Conservation (phyloP, 2,113 vertebrate species). For the Mionectes macconnelli region DNA sequence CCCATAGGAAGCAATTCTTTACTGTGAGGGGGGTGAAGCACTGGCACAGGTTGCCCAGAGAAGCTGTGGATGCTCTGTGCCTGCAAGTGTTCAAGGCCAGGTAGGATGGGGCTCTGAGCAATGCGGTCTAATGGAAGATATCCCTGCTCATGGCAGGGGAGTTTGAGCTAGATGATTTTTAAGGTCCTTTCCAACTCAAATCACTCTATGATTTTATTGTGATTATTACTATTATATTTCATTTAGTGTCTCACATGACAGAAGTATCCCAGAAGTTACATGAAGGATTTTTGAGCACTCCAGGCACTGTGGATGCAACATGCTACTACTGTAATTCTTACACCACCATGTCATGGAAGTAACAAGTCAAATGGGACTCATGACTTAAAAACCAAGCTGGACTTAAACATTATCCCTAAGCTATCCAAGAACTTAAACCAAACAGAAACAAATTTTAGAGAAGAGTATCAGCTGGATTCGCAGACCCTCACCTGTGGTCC, state of each 20-base stretch:
- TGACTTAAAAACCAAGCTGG: neutral
- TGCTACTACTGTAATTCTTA: neutral
- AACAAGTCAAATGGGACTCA: neutral
- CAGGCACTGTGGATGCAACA: neutral
- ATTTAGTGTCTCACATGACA: neutral
- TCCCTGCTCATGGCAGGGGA: neutral
- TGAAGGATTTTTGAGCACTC: neutral
- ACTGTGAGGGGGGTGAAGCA: neutral
- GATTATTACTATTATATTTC: neutral
- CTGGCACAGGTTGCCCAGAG: neutral
- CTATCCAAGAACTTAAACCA: neutral
- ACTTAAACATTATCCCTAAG: neutral
- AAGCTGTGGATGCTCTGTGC: neutral
- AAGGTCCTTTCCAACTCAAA: neutral
- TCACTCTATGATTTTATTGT: neutral
- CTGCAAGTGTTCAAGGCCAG: neutral
- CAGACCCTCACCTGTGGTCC: neutral
- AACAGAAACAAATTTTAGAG: neutral
- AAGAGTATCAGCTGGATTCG: neutral
- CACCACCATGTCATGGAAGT: neutral
- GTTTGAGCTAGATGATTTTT: neutral
- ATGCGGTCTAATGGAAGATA: neutral
- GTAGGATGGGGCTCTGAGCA: neutral
- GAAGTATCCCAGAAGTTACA: neutral
- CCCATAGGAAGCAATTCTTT: neutral